phyloP scores from a whole-genome alignment of 1,140 invertebrate species.

The Drosophila melanica region DNA sequence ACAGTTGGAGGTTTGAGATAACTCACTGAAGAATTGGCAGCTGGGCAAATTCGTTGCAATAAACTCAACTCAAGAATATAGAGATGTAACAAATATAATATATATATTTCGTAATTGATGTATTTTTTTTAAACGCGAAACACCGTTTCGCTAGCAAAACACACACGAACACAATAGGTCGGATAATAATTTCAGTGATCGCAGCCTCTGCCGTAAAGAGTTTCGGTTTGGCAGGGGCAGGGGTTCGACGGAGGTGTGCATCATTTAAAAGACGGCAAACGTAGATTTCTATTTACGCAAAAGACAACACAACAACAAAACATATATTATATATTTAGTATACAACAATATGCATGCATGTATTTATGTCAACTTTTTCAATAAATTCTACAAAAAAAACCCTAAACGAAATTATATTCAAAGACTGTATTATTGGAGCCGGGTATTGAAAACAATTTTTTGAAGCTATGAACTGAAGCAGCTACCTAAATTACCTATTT shows the following conservation, averaged over 20 bases:
- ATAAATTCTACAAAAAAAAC: conserved; percentile 79
- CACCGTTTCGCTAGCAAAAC: conserved; percentile 36
- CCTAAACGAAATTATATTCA: background rate
- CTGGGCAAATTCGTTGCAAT: conserved; percentile 77
- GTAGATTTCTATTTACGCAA: conserved; percentile 74
- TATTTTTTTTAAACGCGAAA: conserved; percentile 63
- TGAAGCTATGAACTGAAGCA: too few species aligned
- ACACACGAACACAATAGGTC: conserved; percentile 45
- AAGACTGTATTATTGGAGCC: background rate
- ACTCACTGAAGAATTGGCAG: conserved; percentile 42
- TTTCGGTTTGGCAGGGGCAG: background rate
- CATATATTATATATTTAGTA: conserved; percentile 82
- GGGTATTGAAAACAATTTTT: background rate
- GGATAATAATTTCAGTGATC: conserved; percentile 45
- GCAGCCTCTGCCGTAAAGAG: conserved; percentile 7
- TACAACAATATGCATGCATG: conserved; percentile 84
- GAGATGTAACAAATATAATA: conserved; percentile 51
- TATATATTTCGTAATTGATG: conserved; percentile 71
- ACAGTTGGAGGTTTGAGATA: conserved; percentile 21
- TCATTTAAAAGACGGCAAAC: conserved; percentile 37
- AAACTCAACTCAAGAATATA: conserved; percentile 42
- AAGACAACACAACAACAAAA: conserved; percentile 59
- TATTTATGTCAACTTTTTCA: conserved; percentile 84
- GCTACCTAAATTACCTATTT: too few species aligned
- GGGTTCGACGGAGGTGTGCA: conserved; percentile 26